phyloP scores from a whole-genome alignment of 2,797 vertebrate genomes.

The Notolabrus celidotus region DNA sequence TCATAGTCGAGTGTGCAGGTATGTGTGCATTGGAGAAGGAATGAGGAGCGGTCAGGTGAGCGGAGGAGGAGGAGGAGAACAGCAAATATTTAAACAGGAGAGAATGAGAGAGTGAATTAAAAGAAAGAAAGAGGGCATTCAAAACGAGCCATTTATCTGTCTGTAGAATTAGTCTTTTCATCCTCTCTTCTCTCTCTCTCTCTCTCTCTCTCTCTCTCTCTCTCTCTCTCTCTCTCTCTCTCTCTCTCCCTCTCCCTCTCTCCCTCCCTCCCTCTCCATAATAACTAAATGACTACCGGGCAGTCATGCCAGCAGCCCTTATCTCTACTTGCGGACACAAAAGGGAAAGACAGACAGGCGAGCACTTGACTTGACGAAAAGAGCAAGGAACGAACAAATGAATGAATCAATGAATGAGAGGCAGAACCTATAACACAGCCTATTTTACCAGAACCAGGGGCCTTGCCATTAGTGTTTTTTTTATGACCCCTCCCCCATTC shows the following conservation, averaged over 20 bases:
- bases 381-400: conserved; percentile 82
- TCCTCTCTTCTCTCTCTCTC: conserved; percentile 57
- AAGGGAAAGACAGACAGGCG: conserved; percentile 88
- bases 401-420: conserved; percentile 88
- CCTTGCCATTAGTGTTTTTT: conserved; percentile 91
- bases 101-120: conserved; percentile 67
- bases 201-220: conserved; percentile 87
- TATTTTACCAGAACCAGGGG: conserved; percentile 94
- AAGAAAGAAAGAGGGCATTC: conserved; percentile 80
- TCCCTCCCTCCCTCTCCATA: conserved; percentile 66
- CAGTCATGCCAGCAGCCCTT: conserved; percentile 90
- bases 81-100: conserved; percentile 77
- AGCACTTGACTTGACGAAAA: conserved; percentile 94
- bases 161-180: conserved; percentile 79
- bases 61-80: conserved; percentile 58
- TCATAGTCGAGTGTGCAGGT: conserved; percentile 38
- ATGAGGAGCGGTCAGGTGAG: conserved; percentile 61
- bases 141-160: conserved; percentile 80
- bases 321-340: conserved; percentile 77
- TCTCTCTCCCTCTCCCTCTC: conserved; percentile 88
- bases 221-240: conserved; percentile 62
- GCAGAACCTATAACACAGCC: conserved; percentile 89
- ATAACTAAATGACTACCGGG: conserved; percentile 90
- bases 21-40: conserved; percentile 34
- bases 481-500: conserved; percentile 78